Evolutionary conservation across 2,797 vertebrate genomes (phyloP).

Genomic region (Pseudochirops cupreus): DNA sequence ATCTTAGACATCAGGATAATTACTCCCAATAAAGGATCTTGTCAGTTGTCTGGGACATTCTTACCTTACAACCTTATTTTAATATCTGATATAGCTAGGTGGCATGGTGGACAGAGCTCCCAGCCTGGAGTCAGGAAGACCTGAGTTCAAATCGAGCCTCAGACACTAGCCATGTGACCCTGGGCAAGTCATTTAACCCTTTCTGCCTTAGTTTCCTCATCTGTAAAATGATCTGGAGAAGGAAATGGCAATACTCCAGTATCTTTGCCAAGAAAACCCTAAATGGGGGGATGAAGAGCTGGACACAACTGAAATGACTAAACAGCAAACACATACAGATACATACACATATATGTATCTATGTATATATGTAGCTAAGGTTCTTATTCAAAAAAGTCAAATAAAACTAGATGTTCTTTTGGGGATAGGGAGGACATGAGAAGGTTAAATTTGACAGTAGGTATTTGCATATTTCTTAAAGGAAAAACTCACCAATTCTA

Average conservation of each 20-base stretch:
- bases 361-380: not conserved
- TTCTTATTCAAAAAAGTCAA: not conserved
- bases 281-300: not conserved
- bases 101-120: no score
- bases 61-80: not conserved
- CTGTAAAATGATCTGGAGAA: not conserved
- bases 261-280: not conserved
- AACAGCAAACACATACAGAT: not conserved
- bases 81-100: not conserved
- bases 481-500: not conserved
- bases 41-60: not conserved
- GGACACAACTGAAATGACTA: not conserved
- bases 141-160: not conserved
- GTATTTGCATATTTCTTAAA: not conserved
- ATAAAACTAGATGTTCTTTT: conserved; percentile 3
- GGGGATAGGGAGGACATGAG: conserved; percentile 11
- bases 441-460: not conserved
- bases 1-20: not conserved
- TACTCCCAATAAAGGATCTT: not conserved
- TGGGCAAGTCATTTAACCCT: not conserved
- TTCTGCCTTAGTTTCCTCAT: not conserved
- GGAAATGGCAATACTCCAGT: not conserved
- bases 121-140: not conserved
- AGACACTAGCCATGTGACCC: not conserved
- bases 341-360: not conserved